phyloP scores from a whole-genome alignment of 2,888 invertebrate genomes.

The Choreutis nemorana region DNA sequence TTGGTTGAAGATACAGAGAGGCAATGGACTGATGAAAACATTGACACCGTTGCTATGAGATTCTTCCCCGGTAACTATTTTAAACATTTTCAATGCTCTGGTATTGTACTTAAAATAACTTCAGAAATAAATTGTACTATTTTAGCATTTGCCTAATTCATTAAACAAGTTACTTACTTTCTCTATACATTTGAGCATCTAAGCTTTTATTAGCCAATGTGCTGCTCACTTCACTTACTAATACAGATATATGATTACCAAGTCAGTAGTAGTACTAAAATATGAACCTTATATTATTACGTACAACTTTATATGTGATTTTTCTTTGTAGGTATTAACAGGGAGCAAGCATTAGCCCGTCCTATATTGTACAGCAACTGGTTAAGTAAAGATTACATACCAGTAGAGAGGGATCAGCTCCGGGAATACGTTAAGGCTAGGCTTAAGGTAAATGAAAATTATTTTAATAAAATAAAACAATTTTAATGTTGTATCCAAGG shows the following conservation, averaged over 20 bases:
- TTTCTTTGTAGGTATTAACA: conserved; percentile 72
- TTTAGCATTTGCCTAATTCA: too few relatives aligned
- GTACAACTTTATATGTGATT: neutral
- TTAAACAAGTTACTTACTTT: neutral
- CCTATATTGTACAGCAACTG: conserved; percentile 99
- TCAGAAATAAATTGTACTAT: too few relatives aligned
- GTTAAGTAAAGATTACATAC: conserved; percentile 97
- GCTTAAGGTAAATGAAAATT: conserved; percentile 72
- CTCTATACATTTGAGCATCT: neutral
- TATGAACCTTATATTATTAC: neutral
- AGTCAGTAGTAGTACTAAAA: too few relatives aligned
- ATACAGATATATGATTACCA: too few relatives aligned
- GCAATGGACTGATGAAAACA: conserved; percentile 98
- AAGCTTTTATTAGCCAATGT: neutral
- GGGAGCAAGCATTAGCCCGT: conserved; percentile 84
- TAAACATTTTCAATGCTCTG: neutral
- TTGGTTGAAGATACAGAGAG: conserved; percentile 95
- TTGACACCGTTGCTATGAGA: conserved; percentile 89
- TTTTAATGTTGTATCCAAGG: neutral
- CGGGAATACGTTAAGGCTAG: conserved; percentile 97
- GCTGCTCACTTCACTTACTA: too few relatives aligned
- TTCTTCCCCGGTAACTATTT: conserved; percentile 84
- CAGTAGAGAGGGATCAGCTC: conserved; percentile 93
- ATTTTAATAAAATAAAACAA: neutral
- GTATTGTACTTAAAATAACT: too few relatives aligned